Evolutionary conservation across 1,140 invertebrate genomes (phyloP).

Genomic region (Ericerus pela): DNA sequence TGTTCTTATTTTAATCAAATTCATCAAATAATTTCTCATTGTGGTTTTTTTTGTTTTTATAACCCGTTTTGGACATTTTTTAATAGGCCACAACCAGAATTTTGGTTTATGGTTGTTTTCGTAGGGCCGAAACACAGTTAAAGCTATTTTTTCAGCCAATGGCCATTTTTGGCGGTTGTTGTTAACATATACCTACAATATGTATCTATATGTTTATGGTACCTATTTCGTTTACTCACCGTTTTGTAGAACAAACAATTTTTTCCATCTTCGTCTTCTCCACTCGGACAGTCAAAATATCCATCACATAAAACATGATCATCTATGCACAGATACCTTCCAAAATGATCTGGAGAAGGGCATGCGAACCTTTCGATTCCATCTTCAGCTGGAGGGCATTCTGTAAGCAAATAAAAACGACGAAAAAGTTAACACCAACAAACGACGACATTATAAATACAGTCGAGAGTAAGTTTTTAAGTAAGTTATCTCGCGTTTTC

Average conservation of each 20-base stretch:
- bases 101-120: background rate
- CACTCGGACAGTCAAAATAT: constrained; percentile 82
- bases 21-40: no score
- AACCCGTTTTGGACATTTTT: background rate
- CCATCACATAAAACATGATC: constrained; percentile 89
- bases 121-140: background rate
- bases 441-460: no score
- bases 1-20: no score
- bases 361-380: constrained; percentile 89
- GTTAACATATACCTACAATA: background rate
- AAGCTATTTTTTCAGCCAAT: no score
- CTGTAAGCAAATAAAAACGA: constrained; percentile 39
- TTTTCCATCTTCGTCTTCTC: constrained; percentile 81
- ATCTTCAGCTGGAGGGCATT: constrained; percentile 81
- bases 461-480: no score
- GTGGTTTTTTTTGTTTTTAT: no score
- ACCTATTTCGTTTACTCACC: constrained; percentile 40
- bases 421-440: no score
- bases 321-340: constrained; percentile 86
- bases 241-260: constrained; percentile 97
- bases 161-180: background rate
- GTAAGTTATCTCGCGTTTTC: no score
- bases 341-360: constrained; percentile 74
- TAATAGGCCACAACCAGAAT: background rate
- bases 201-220: background rate